Evolutionary conservation across 2,888 invertebrate genomes (phyloP).

Genomic region (Callyntrura guangdongensis): DNA sequence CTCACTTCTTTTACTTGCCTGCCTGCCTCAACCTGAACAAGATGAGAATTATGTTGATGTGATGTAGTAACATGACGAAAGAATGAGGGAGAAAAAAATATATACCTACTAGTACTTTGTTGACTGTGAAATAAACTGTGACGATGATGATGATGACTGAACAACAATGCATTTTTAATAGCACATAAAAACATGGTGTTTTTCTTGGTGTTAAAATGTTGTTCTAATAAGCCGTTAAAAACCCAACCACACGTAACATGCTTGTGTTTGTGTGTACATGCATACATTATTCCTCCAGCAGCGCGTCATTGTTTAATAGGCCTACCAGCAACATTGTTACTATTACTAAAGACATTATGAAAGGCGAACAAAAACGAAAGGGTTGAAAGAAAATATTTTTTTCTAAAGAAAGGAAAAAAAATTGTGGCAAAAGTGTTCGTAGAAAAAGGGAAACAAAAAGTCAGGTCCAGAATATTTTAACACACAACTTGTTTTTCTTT

Average conservation of each 20-base stretch:
- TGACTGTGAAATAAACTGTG: too few species aligned
- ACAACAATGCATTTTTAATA: conserved; percentile 68
- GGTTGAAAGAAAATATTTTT: background rate
- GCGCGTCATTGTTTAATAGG: conserved; percentile 13
- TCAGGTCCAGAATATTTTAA: conserved; percentile 24
- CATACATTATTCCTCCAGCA: too few species aligned
- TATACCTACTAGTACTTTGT: too few species aligned
- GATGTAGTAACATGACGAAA: too few species aligned
- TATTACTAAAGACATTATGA: background rate
- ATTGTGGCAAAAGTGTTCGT: conserved; percentile 31
- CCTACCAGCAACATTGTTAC: background rate
- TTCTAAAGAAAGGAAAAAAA: background rate
- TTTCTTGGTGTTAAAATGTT: conserved; percentile 63
- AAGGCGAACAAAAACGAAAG: background rate
- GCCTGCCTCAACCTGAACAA: too few species aligned
- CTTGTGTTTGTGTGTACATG: too few species aligned
- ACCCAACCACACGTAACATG: conserved; percentile 16
- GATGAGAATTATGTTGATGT: too few species aligned
- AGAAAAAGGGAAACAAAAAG: too few species aligned
- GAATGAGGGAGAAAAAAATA: too few species aligned
- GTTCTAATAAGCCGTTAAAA: conserved; percentile 49
- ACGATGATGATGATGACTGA: too few species aligned
- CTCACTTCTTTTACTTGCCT: too few species aligned
- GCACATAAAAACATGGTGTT: conserved; percentile 72
- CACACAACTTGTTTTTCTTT: background rate